These are phyloP conservation scores for Hemistola chrysoprasaria DNA, from an alignment of 2,888 invertebrate genomes.

Conservation along the genomic window DNA sequence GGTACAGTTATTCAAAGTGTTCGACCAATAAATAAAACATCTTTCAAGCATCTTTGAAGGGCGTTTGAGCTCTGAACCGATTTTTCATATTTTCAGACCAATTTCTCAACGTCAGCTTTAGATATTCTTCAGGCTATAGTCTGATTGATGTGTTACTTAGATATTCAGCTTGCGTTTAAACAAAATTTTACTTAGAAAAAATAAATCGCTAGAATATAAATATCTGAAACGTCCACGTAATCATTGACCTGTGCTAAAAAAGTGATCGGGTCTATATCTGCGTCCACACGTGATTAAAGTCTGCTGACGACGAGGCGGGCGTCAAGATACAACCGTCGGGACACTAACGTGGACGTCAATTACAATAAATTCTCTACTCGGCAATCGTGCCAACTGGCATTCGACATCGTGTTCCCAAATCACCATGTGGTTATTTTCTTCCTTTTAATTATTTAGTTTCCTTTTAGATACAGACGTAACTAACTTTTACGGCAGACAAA, in stretches of 20 bases:
- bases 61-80: conserved; percentile 25
- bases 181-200: conserved; percentile 3
- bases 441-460: conserved; percentile 29
- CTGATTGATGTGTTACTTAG: conserved; percentile 32
- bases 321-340: conserved; percentile 5
- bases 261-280: conserved; percentile 13
- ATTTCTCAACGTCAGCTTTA: conserved; percentile 40
- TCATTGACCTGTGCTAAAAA: conserved; percentile 18
- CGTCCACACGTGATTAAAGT: conserved; percentile 27
- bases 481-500: not conserved
- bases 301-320: conserved; percentile 20
- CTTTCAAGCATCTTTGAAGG: conserved; percentile 21
- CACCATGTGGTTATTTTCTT: conserved; percentile 25
- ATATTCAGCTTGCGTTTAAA: conserved; percentile 11
- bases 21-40: conserved; percentile 23
- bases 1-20: too few species aligned
- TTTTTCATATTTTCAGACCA: conserved; percentile 37
- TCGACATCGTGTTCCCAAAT: conserved; percentile 38
- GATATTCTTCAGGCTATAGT: conserved; percentile 34
- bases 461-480: conserved; percentile 13
- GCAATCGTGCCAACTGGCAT: conserved; percentile 62
- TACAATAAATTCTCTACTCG: conserved; percentile 37
- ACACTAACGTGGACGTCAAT: conserved; percentile 26
- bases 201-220: too few species aligned
- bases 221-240: conserved; percentile 11